Evolutionary conservation across 1,140 invertebrate species (phyloP), one percentile per base, ranked within the genome.

Genomic region (Asbolus verrucosus): DNA sequence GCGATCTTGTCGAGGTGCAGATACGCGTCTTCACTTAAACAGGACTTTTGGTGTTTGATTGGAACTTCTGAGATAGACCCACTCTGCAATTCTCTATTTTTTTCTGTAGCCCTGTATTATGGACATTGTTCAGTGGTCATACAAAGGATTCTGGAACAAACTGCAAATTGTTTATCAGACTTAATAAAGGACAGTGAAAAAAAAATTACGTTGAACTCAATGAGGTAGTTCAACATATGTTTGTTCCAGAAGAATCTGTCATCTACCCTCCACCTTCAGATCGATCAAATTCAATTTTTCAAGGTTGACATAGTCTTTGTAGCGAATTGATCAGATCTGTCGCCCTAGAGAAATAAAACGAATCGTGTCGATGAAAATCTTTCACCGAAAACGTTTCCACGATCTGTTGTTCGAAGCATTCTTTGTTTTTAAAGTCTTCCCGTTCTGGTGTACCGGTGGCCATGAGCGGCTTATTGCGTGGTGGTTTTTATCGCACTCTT

Each of bases 171-270:
- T n/a, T n/a, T n/a, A n/a, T n/a, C n/a, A n/a, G n/a, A n/a, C n/a
- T n/a, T n/a, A n/a, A n/a, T n/a, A n/a, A n/a, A n/a, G n/a, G n/a
- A n/a, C n/a, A n/a, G n/a, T n/a, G 41, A 46, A 33, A 59, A 4
- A 18, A 13, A 13, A 82, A 82, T 83, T 80, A 94, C 92, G 80
- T 90, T 87, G 62, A 90, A 80, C 75, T 89, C 86, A 24, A 96
- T 88, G 6, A 98, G 87, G 79, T 96, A 93, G 54, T 88, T 84
- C 1, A 98, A 80, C 94, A 98, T 96, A 79, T 93, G 85, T 79
- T 92, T 93, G 80, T 98, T 99, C 96, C 97, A 99, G 81, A 98
- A 98, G 83, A 98, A 99, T 76, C 95, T 84, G 75, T 95, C 92
- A 84, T 98, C 95, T 0, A 91, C 91, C 75, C 84, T 84, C 78